Evolutionary conservation across 2,797 vertebrate species (phyloP).

Genomic region (Falco peregrinus): DNA sequence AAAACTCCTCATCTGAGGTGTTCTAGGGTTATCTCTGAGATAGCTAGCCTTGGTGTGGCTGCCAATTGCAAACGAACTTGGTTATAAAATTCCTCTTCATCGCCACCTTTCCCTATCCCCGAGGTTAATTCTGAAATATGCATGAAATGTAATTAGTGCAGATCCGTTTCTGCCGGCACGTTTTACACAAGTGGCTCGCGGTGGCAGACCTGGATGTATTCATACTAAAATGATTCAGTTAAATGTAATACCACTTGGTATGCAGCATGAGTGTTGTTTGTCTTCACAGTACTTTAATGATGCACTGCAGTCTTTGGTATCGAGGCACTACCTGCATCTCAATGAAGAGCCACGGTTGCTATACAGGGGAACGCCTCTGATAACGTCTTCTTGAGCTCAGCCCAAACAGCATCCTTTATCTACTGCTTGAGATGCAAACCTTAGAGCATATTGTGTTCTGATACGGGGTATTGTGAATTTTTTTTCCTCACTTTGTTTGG

Average conservation of each 20-base stretch:
- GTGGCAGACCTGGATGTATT: slow-evolving; percentile 49
- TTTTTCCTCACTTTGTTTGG: not conserved
- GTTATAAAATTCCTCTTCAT: slow-evolving; percentile 15
- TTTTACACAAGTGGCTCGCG: slow-evolving; percentile 52
- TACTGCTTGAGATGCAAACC: not conserved
- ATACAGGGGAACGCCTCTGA: not conserved
- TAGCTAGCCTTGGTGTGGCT: not conserved
- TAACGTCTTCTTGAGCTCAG: not conserved
- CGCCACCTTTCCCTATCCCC: not conserved
- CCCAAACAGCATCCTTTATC: not conserved
- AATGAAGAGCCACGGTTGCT: slow-evolving; percentile 46
- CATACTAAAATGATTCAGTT: slow-evolving; percentile 70
- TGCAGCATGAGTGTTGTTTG: slow-evolving; percentile 68
- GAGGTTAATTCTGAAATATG: slow-evolving; percentile 52
- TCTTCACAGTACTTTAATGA: slow-evolving; percentile 70
- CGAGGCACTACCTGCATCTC: slow-evolving; percentile 64
- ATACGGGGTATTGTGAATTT: accelerated
- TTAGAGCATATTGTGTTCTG: not conserved
- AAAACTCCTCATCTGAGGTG: not conserved
- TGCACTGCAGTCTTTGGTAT: slow-evolving; percentile 54
- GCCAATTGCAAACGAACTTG: not conserved
- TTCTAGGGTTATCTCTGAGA: not conserved
- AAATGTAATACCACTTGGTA: slow-evolving; percentile 72
- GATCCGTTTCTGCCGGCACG: slow-evolving; percentile 38
- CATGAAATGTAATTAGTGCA: slow-evolving; percentile 59